These are phyloP conservation scores for Tinea pellionella DNA, from an alignment of 2,888 invertebrate genomes.

Conservation along the genomic window DNA sequence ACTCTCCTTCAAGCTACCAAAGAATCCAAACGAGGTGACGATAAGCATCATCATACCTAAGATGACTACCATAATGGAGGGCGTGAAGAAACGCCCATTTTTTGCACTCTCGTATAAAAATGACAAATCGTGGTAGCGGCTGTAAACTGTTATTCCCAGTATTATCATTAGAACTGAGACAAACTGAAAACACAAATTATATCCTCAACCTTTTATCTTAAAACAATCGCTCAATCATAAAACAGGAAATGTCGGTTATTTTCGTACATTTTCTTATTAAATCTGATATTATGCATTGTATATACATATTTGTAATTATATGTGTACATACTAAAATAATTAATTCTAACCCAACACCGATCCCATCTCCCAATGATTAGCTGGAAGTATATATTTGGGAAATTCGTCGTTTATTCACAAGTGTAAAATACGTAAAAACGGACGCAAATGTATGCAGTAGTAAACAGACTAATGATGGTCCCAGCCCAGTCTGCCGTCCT, in stretches of 20 bases:
- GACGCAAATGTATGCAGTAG: too few relatives aligned
- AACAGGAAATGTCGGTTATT: background rate
- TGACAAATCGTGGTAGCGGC: slow-evolving; percentile 46
- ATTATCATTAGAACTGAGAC: slow-evolving; percentile 51
- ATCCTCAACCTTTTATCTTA: background rate
- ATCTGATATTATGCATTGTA: too few relatives aligned
- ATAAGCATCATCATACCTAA: slow-evolving; percentile 80
- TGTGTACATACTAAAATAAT: too few relatives aligned
- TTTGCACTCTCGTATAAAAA: slow-evolving; percentile 44
- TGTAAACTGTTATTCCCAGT: slow-evolving; percentile 52
- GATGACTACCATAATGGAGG: slow-evolving; percentile 80
- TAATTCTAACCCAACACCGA: too few relatives aligned
- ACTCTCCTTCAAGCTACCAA: slow-evolving; percentile 84
- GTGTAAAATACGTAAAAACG: too few relatives aligned
- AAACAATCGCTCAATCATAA: slow-evolving; percentile 11
- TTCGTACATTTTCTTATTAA: too few relatives aligned
- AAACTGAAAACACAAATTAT: slow-evolving; percentile 33
- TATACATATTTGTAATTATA: too few relatives aligned
- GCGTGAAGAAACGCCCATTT: slow-evolving; percentile 71
- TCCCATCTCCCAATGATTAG: too few relatives aligned
- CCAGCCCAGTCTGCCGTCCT: too few relatives aligned
- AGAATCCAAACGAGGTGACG: slow-evolving; percentile 85
- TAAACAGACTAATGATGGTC: too few relatives aligned
- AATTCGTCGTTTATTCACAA: too few relatives aligned
- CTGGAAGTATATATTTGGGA: too few relatives aligned